These are phyloP conservation scores for Pandemis cinnamomeana DNA, from an alignment of 2,888 invertebrate species.

Conservation along the genomic window DNA sequence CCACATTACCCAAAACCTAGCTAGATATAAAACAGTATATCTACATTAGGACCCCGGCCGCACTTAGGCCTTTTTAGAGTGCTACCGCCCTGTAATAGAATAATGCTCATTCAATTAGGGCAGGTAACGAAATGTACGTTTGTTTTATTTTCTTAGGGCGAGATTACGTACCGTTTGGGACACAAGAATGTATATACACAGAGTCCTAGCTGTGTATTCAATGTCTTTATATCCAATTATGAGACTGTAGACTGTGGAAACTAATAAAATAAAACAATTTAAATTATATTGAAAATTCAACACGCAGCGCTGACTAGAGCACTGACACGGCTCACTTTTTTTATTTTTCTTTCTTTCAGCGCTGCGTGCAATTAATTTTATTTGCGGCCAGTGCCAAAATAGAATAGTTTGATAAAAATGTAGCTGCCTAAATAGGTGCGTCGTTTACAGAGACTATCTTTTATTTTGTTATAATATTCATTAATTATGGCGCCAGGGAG, in stretches of 20 bases:
- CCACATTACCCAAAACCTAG: slow-evolving; percentile 11
- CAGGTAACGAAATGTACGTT: neutral
- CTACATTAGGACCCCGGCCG: neutral
- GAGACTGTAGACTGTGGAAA: neutral
- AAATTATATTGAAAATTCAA: too few relatives aligned
- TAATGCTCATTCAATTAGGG: slow-evolving; percentile 29
- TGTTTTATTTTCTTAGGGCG: neutral
- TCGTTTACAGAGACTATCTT: neutral
- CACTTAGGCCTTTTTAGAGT: slow-evolving; percentile 4
- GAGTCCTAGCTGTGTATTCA: neutral
- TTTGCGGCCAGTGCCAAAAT: too few relatives aligned
- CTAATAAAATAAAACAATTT: too few relatives aligned
- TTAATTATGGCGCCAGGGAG: neutral
- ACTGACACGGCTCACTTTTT: too few relatives aligned
- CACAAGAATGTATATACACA: neutral
- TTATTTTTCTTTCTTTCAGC: too few relatives aligned
- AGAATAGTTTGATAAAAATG: too few relatives aligned
- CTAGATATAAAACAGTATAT: too few relatives aligned
- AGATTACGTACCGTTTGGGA: neutral
- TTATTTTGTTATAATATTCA: neutral
- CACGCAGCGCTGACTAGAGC: too few relatives aligned
- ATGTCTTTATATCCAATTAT: slow-evolving; percentile 1
- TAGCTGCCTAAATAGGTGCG: too few relatives aligned
- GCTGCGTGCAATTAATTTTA: too few relatives aligned
- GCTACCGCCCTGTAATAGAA: slow-evolving; percentile 8